Percentiles rank a stretch among this genome's conserved stretches.
phyloP scores from a whole-genome alignment of 2,797 vertebrate genomes.

The Onychomys torridus region DNA sequence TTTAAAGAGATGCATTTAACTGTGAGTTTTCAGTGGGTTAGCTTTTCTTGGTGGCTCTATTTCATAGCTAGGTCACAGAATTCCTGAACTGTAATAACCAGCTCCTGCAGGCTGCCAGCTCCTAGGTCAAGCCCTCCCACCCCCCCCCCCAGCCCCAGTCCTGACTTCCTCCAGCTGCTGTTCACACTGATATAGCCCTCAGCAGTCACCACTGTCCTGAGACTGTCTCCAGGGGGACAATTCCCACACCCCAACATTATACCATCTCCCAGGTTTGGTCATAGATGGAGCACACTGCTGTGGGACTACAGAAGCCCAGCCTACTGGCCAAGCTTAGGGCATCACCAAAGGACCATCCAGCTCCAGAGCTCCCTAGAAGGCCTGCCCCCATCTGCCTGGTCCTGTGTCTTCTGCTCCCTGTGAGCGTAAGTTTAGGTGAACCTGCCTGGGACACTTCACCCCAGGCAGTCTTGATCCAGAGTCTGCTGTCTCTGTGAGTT shows the following conservation, averaged over 20 bases:
- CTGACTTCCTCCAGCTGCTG: background rate
- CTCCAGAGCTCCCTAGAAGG: background rate
- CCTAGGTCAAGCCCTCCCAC: background rate
- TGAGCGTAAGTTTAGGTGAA: background rate
- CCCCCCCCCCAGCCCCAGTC: too few relatives aligned
- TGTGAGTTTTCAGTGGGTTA: background rate
- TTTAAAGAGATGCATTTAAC: background rate
- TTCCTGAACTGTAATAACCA: background rate
- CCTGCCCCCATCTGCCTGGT: background rate
- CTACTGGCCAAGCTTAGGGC: too few relatives aligned
- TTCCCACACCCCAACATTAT: too few relatives aligned
- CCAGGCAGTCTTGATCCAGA: fast-evolving
- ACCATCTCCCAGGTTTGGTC: background rate
- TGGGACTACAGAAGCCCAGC: background rate
- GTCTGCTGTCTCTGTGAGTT: background rate
- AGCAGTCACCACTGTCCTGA: background rate
- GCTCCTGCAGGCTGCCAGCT: background rate
- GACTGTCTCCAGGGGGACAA: background rate
- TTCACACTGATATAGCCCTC: background rate
- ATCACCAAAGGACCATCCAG: background rate
- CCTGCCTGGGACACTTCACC: background rate
- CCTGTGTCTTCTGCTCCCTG: background rate
- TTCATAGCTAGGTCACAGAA: background rate
- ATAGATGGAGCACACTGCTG: background rate
- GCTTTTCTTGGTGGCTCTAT: background rate